These are phyloP conservation scores for Ciconia boyciana DNA, from an alignment of 2,113 vertebrate species.

Conservation along the genomic window DNA sequence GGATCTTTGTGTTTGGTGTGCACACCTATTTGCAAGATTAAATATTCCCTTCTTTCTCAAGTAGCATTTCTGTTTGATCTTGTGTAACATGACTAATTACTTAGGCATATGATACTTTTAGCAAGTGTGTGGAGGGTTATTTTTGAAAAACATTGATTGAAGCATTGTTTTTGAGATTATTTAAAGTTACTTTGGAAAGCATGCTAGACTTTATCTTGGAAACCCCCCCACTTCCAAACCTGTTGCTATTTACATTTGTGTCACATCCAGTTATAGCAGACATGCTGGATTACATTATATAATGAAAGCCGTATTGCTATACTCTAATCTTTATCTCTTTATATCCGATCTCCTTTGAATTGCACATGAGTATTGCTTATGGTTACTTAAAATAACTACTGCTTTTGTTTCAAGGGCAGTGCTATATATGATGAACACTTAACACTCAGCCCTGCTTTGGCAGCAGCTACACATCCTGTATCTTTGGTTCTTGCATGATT, in stretches of 20 bases:
- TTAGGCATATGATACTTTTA: not conserved
- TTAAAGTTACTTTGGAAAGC: not conserved
- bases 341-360: slow-evolving; percentile 56
- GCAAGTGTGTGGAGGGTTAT: not conserved
- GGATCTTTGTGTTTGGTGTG: not conserved
- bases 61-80: not conserved
- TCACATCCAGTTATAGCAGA: slow-evolving; percentile 54
- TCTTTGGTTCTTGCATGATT: not conserved
- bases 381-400: slow-evolving; percentile 60
- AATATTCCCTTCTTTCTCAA: not conserved
- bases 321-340: slow-evolving; percentile 67
- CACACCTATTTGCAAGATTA: not conserved
- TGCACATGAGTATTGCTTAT: slow-evolving; percentile 55
- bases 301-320: slow-evolving; percentile 56
- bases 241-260: slow-evolving; percentile 52
- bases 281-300: slow-evolving; percentile 52
- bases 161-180: not conserved
- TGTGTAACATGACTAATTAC: not conserved
- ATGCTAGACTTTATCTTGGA: not conserved
- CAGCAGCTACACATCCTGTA: not conserved
- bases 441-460: not conserved
- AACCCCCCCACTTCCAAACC: not conserved
- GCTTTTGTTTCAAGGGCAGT: slow-evolving; percentile 46
- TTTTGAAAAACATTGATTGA: not conserved
- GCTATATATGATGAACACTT: not conserved